These are phyloP conservation scores for Cryptus armator DNA, from an alignment of 2,888 invertebrate species.

Conservation along the genomic window DNA sequence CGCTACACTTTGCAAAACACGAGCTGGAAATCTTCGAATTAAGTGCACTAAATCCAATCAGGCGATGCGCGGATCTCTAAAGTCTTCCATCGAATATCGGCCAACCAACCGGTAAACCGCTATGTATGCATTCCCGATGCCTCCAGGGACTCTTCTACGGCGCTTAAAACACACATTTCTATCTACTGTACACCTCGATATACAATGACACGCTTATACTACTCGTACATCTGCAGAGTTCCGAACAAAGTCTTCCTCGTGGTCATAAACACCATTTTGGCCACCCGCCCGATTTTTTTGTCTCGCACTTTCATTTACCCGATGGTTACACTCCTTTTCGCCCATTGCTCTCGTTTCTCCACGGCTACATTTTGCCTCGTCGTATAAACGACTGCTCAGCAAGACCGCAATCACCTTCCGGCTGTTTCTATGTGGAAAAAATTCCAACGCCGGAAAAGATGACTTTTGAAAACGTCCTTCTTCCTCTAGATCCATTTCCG, in stretches of 20 bases:
- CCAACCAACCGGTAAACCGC: no score
- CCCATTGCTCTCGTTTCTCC: slow-evolving; percentile 11
- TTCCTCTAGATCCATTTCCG: slow-evolving; percentile 13
- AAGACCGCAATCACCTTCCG: background rate
- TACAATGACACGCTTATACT: no score
- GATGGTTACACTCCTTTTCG: slow-evolving; percentile 31
- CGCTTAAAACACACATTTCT: background rate
- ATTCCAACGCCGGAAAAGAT: no score
- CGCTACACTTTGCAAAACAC: no score
- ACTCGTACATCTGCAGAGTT: background rate
- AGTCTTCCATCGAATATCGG: no score
- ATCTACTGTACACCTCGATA: background rate
- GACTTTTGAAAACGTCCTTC: slow-evolving; percentile 53
- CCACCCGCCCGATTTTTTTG: slow-evolving; percentile 51
- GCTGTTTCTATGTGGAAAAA: no score
- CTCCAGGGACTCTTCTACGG: no score
- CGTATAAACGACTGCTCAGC: slow-evolving; percentile 38
- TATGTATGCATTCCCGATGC: no score
- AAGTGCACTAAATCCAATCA: no score
- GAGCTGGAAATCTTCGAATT: no score
- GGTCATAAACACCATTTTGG: slow-evolving; percentile 55
- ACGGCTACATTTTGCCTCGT: slow-evolving; percentile 25
- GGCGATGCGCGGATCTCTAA: no score
- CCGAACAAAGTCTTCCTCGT: background rate
- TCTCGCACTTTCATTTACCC: slow-evolving; percentile 54